A percentile compares a stretch with the other conserved stretches of the same genome.
phyloP scores from a whole-genome alignment of 2,888 invertebrate genomes.

The Allygus modestus region DNA sequence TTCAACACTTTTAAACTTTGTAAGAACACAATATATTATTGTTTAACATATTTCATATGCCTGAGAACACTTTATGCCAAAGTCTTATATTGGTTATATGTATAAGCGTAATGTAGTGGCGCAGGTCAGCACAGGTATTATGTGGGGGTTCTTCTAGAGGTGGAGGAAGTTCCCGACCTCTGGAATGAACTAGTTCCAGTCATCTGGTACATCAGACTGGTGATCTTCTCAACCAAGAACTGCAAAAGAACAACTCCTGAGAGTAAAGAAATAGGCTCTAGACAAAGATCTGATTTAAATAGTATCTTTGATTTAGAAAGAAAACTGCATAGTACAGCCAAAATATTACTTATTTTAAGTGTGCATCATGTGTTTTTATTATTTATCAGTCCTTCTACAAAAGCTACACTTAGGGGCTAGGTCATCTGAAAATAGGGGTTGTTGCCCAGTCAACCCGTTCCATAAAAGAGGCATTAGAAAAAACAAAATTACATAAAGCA shows the following conservation, averaged over 20 bases:
- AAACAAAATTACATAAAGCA: no score
- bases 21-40: not conserved
- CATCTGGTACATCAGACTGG: not conserved
- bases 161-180: not conserved
- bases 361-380: no score
- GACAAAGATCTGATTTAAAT: no score
- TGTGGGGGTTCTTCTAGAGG: not conserved
- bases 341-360: no score
- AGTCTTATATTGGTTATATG: not conserved
- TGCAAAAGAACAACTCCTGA: not conserved
- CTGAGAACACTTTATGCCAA: not conserved
- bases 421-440: no score
- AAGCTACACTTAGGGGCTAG: no score
- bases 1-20: conserved; percentile 5
- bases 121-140: not conserved
- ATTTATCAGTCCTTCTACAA: no score
- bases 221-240: conserved; percentile 2
- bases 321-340: no score
- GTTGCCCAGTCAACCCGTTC: no score
- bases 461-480: no score
- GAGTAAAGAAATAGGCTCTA: not conserved
- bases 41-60: not conserved
- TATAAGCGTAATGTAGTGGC: not conserved
- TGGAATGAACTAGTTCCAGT: not conserved
- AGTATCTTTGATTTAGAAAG: no score